phyloP scores from a whole-genome alignment of 2,797 vertebrate genomes.

The Tolypeutes matacus region DNA sequence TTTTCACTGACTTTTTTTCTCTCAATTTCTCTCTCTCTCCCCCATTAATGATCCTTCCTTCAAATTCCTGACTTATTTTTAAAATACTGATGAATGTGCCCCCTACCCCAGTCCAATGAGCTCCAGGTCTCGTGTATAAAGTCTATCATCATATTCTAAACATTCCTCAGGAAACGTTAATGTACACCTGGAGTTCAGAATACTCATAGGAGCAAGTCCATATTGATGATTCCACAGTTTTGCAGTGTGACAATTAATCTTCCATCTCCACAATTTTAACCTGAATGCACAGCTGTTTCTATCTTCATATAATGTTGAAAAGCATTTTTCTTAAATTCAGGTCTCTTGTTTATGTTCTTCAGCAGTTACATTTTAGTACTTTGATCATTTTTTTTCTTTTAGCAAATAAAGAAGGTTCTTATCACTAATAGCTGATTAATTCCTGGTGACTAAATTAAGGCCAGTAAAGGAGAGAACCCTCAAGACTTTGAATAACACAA shows the following conservation, averaged over 20 bases:
- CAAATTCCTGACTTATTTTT: slow-evolving; percentile 26
- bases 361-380: slow-evolving; percentile 39
- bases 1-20: background rate
- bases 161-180: background rate
- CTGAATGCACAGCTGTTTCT: background rate
- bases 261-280: background rate
- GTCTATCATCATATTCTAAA: background rate
- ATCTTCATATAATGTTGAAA: background rate
- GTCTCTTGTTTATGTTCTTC: slow-evolving; percentile 42
- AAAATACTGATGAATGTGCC: background rate
- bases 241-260: background rate
- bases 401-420: background rate
- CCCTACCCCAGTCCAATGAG: background rate
- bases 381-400: background rate
- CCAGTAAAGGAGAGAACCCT: background rate
- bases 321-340: background rate
- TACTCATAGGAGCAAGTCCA: background rate
- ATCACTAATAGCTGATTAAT: background rate
- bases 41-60: background rate
- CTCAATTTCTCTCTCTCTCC: background rate
- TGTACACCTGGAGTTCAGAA: background rate
- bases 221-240: background rate
- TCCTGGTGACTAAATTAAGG: background rate
- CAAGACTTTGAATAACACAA: background rate
- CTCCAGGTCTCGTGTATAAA: background rate